These are phyloP conservation scores for Yoshiicerus persimilis DNA, from an alignment of 1,140 invertebrate species.

Conservation along the genomic window DNA sequence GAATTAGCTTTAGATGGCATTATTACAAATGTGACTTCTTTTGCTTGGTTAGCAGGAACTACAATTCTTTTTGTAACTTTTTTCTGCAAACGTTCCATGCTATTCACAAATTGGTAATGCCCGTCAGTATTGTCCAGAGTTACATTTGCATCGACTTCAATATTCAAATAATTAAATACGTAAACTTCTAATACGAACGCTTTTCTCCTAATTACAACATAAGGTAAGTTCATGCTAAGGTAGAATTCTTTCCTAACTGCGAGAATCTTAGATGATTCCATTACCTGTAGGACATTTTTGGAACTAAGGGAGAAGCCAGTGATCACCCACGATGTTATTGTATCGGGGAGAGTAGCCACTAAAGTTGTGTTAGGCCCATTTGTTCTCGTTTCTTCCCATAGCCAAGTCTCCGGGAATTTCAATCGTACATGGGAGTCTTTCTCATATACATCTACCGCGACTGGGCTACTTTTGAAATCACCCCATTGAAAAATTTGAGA, in stretches of 20 bases:
- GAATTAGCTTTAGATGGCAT: too few relatives aligned
- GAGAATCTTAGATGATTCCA: not conserved
- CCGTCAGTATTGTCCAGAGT: conserved; percentile 53
- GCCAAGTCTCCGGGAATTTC: conserved; percentile 55
- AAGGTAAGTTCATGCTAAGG: conserved; percentile 23
- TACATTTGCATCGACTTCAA: conserved; percentile 55
- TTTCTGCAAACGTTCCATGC: conserved; percentile 68
- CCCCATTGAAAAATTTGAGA: too few relatives aligned
- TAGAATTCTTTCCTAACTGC: too few relatives aligned
- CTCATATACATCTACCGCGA: not conserved
- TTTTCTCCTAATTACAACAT: conserved; percentile 34
- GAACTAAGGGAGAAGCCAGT: conserved; percentile 91
- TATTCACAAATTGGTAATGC: conserved; percentile 12
- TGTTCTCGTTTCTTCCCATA: conserved; percentile 61
- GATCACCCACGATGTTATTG: conserved; percentile 88
- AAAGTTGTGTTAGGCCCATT: conserved; percentile 56
- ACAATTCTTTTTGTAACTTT: conserved; percentile 57
- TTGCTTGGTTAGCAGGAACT: too few relatives aligned
- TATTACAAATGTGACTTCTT: too few relatives aligned
- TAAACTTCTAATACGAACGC: conserved; percentile 63
- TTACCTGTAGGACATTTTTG: conserved; percentile 60
- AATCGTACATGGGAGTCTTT: not conserved
- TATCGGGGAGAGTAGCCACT: conserved; percentile 73
- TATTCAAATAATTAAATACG: conserved; percentile 69
- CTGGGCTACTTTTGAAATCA: too few relatives aligned